These are phyloP conservation scores for Clupea harengus DNA, from an alignment of 2,113 vertebrate genomes.

Conservation along the genomic window DNA sequence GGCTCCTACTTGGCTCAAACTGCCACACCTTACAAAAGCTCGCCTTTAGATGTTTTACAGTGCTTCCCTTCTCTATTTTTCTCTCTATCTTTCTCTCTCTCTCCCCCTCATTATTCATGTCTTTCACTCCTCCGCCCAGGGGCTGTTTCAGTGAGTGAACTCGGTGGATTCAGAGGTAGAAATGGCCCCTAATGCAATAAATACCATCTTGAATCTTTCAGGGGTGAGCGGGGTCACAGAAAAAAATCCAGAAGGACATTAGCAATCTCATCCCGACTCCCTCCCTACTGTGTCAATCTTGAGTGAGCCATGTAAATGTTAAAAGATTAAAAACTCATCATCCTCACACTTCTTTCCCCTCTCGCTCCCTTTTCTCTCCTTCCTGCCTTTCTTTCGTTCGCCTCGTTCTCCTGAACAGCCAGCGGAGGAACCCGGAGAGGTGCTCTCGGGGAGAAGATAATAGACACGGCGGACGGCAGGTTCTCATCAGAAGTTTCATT, in stretches of 20 bases:
- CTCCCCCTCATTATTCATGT: not conserved
- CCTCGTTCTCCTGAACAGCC: not conserved
- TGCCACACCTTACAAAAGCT: not conserved
- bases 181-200: conserved; percentile 64
- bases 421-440: conserved; percentile 50
- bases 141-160: conserved; percentile 45
- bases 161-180: conserved; percentile 54
- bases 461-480: conserved; percentile 72
- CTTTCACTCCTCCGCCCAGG: not conserved
- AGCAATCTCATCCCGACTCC: conserved; percentile 21
- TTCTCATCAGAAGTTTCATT: conserved; percentile 81
- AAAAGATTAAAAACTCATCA: conserved; percentile 81
- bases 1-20: not conserved
- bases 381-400: not conserved
- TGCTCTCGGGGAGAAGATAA: conserved; percentile 71
- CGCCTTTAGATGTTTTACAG: not conserved
- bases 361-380: conserved; percentile 28
- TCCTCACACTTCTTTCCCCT: conserved; percentile 52
- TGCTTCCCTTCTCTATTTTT: not conserved
- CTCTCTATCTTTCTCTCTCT: too few relatives aligned
- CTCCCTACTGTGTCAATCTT: conserved; percentile 58
- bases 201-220: conserved; percentile 62
- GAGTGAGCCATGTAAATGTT: conserved; percentile 75
- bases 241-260: conserved; percentile 63
- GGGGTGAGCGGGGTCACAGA: conserved; percentile 59